Conservation (phyloP, 2,113 vertebrate species). For the Coptodon bakossiorum region DNA sequence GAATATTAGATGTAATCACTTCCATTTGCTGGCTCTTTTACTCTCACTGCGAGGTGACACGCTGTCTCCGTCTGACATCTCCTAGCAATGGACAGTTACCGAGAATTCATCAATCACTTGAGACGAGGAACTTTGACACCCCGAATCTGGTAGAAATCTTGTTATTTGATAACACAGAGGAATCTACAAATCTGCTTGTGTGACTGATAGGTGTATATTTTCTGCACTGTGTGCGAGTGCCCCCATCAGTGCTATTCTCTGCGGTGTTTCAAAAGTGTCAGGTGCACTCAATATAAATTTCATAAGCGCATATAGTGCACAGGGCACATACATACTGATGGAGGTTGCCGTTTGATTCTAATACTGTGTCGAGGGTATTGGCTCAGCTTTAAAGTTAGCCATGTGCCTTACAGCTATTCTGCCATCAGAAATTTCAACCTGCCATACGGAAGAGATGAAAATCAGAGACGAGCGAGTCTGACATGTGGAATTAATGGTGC, state of each 20-base stretch:
- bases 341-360: background rate
- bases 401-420: background rate
- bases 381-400: constrained; percentile 21
- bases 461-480: background rate
- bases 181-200: background rate
- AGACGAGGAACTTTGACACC: constrained; percentile 21
- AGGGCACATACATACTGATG: background rate
- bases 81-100: constrained; percentile 59
- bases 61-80: constrained; percentile 44
- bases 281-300: background rate
- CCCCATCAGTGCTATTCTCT: background rate
- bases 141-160: constrained; percentile 52
- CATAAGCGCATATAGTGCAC: background rate
- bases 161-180: constrained; percentile 22
- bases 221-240: background rate
- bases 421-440: background rate
- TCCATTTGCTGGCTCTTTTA: constrained; percentile 58
- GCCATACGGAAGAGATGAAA: constrained; percentile 19
- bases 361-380: background rate
- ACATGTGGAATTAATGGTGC: background rate
- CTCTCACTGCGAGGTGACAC: constrained; percentile 65
- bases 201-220: background rate
- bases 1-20: constrained; percentile 75
- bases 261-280: background rate
- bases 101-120: constrained; percentile 60